These are phyloP conservation scores for Prinia subflava DNA, from an alignment of 2,113 vertebrate genomes.

Conservation along the genomic window DNA sequence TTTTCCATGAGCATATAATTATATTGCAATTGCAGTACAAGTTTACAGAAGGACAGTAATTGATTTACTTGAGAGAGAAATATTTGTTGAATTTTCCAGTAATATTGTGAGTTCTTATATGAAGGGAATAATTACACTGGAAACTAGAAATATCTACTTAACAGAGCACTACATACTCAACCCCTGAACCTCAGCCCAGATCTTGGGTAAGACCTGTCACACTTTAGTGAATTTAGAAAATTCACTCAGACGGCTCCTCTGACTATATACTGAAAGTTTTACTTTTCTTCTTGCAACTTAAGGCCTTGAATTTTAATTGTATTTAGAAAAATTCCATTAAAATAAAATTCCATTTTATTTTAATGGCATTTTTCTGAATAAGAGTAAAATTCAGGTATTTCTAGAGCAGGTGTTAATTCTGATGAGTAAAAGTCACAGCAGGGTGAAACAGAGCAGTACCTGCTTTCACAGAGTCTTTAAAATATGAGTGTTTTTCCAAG, in stretches of 20 bases:
- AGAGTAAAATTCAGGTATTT: background rate
- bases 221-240: background rate
- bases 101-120: background rate
- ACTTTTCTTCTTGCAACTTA: background rate
- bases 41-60: background rate
- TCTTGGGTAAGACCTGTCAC: slow-evolving; percentile 7
- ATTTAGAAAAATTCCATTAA: background rate
- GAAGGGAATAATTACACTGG: slow-evolving; percentile 3
- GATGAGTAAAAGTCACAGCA: background rate
- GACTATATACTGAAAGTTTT: background rate
- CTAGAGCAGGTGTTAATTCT: background rate
- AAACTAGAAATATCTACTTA: slow-evolving; percentile 21
- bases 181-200: slow-evolving; percentile 10
- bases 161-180: background rate
- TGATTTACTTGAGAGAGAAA: background rate
- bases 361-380: background rate
- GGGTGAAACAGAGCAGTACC: background rate
- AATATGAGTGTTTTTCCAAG: background rate
- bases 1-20: background rate
- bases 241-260: background rate
- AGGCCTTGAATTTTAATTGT: background rate
- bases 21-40: background rate
- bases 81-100: slow-evolving; percentile 23
- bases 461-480: background rate
- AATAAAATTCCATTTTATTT: background rate